A percentile compares a stretch with the other conserved stretches of the same genome.
Conservation (phyloP, 2,113 vertebrate species). For the Grus americana region DNA sequence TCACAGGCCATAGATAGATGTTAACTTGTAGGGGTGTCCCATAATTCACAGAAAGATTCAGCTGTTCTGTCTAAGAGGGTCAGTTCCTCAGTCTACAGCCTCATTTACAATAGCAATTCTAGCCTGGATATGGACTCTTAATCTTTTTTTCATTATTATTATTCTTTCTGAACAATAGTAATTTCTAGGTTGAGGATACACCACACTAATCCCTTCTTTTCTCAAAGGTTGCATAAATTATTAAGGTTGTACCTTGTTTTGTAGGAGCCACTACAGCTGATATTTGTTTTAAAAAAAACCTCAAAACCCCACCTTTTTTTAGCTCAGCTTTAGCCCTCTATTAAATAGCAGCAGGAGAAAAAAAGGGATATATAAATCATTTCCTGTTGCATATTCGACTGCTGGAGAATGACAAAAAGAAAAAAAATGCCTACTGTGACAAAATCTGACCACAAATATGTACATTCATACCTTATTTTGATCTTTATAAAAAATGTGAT, state of each 20-base stretch:
- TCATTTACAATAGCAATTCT: constrained; percentile 43
- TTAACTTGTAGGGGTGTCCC: background rate
- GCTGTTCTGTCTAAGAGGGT: background rate
- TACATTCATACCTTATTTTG: background rate
- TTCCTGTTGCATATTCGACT: background rate
- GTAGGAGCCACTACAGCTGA: background rate
- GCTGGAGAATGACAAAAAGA: background rate
- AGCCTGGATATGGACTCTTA: background rate
- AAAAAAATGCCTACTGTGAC: background rate
- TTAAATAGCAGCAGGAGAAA: background rate
- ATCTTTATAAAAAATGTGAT: background rate
- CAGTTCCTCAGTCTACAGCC: background rate
- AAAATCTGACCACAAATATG: background rate
- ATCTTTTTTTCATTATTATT: constrained; percentile 59
- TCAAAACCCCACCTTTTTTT: background rate
- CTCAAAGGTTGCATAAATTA: constrained; percentile 12
- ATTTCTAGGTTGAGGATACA: constrained; percentile 16
- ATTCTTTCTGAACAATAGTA: constrained; percentile 37
- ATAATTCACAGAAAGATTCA: constrained; percentile 35
- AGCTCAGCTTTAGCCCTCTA: background rate
- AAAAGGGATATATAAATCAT: background rate
- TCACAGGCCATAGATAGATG: background rate
- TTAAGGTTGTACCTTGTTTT: background rate
- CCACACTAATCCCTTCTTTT: constrained; percentile 32
- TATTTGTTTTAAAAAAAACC: background rate